A percentile compares a stretch with the other conserved stretches of the same genome.
Conservation (phyloP, 2,797 vertebrate species). For the Micrastur ruficollis region DNA sequence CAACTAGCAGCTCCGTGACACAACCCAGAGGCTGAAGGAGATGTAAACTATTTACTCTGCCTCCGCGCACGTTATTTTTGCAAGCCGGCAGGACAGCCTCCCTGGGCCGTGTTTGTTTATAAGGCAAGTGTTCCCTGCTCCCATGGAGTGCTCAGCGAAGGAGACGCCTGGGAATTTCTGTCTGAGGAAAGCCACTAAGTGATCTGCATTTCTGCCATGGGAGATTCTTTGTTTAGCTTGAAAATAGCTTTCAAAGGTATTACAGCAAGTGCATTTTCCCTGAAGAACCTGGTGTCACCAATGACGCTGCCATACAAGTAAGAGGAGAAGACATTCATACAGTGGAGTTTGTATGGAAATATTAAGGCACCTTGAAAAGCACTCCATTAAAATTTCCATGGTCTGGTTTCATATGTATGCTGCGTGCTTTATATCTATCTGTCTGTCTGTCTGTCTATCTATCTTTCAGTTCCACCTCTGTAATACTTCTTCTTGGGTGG, state of each 20-base stretch:
- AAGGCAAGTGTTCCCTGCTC: not conserved
- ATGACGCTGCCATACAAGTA: not conserved
- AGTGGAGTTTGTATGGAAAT: not conserved
- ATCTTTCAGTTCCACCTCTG: not conserved
- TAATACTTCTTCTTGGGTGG: not conserved
- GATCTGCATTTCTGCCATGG: not conserved
- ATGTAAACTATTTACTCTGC: slow-evolving; percentile 66
- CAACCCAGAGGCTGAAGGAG: slow-evolving; percentile 28
- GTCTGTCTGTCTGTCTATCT: no score
- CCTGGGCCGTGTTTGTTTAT: slow-evolving; percentile 24
- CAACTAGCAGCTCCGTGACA: slow-evolving; percentile 28
- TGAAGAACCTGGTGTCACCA: not conserved
- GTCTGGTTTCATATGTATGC: not conserved
- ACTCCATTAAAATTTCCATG: not conserved
- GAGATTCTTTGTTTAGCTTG: slow-evolving; percentile 29
- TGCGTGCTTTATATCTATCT: not conserved
- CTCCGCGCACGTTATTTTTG: not conserved
- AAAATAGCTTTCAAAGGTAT: not conserved
- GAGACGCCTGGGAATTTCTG: not conserved
- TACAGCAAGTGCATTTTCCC: not conserved
- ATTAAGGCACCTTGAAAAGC: not conserved
- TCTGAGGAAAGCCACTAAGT: slow-evolving; percentile 25
- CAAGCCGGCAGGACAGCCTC: not conserved
- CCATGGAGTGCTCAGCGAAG: not conserved
- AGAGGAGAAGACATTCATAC: not conserved